phyloP scores from a whole-genome alignment of 1,140 invertebrate genomes.

The Subanguina moxae region DNA sequence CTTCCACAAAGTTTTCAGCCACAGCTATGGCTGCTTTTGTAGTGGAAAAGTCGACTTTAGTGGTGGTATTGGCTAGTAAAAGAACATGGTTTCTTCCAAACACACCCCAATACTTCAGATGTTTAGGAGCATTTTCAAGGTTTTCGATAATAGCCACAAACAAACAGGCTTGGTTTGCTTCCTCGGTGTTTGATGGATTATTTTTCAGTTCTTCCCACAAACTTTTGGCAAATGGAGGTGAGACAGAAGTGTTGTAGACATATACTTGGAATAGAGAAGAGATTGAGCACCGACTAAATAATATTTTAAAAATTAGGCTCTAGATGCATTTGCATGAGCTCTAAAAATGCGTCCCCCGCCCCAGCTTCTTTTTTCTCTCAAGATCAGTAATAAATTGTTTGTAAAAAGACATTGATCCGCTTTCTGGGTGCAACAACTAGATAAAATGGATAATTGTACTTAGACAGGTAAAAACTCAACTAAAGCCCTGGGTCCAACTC shows the following conservation, averaged over 20 bases:
- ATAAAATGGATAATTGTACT: too few species aligned
- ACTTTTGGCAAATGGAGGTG: conserved; percentile 1
- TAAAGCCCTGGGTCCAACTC: too few species aligned
- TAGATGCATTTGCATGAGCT: too few species aligned
- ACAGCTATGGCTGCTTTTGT: not conserved
- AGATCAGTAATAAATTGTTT: too few species aligned
- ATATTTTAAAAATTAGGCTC: conserved; percentile 9
- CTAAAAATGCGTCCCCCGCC: too few species aligned
- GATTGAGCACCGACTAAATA: conserved; percentile 53
- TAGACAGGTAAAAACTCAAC: too few species aligned
- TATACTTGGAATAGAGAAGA: conserved; percentile 41
- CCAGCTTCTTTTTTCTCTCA: too few species aligned
- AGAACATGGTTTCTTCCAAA: conserved; percentile 39
- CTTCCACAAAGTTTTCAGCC: not conserved
- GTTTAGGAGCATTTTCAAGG: conserved; percentile 1
- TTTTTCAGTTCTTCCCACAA: conserved; percentile 28
- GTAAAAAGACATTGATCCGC: too few species aligned
- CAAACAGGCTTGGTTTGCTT: conserved; percentile 41
- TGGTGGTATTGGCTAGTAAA: conserved; percentile 1
- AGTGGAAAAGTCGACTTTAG: not conserved
- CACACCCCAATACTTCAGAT: conserved; percentile 24
- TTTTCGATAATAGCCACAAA: conserved; percentile 36
- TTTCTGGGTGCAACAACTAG: too few species aligned
- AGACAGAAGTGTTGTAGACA: conserved; percentile 26
- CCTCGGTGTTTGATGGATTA: conserved; percentile 14